Evolutionary conservation across 2,888 invertebrate species (phyloP).

Genomic region (Latrodectus elegans): DNA sequence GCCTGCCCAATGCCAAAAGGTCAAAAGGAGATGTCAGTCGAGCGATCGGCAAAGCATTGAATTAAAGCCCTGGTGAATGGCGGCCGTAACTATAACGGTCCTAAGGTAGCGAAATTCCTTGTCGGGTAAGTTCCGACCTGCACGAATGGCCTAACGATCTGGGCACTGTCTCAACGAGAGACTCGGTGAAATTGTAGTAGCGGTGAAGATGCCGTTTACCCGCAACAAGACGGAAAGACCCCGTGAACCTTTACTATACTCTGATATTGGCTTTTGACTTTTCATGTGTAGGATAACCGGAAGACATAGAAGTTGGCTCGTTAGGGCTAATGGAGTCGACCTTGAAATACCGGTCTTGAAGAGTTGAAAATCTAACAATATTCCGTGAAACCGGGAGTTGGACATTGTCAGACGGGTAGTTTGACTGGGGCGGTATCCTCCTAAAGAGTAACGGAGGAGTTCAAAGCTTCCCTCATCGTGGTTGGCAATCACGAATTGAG

Average conservation of each 20-base stretch:
- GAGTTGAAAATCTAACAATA: constrained; percentile 43
- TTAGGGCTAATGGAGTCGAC: constrained; percentile 35
- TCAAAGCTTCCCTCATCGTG: constrained; percentile 64
- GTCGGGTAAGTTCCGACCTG: constrained; percentile 29
- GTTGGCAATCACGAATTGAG: constrained; percentile 65
- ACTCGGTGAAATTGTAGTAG: constrained; percentile 62
- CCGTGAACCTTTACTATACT: constrained; percentile 69
- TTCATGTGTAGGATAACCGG: constrained; percentile 51
- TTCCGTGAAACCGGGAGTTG: constrained; percentile 8
- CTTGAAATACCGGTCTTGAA: constrained; percentile 55
- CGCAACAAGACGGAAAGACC: constrained; percentile 70
- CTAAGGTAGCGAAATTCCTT: constrained; percentile 47
- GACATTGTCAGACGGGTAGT: constrained; percentile 70
- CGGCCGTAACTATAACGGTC: constrained; percentile 30
- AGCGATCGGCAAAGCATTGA: constrained; percentile 11
- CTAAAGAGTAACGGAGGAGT: constrained; percentile 72
- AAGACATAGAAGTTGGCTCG: constrained; percentile 9
- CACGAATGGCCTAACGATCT: constrained; percentile 67
- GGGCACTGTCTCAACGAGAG: constrained; percentile 65
- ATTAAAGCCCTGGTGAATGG: constrained; percentile 62
- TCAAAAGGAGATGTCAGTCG: constrained; percentile 41
- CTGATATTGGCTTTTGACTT: constrained; percentile 32
- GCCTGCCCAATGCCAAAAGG: constrained; percentile 71
- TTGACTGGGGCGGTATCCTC: constrained; percentile 72
- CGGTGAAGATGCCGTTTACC: constrained; percentile 67